A percentile compares a stretch with the other conserved stretches of the same genome.
Evolutionary conservation across 2,113 vertebrate genomes (phyloP).

Genomic region (Gnathonemus longibarbis): DNA sequence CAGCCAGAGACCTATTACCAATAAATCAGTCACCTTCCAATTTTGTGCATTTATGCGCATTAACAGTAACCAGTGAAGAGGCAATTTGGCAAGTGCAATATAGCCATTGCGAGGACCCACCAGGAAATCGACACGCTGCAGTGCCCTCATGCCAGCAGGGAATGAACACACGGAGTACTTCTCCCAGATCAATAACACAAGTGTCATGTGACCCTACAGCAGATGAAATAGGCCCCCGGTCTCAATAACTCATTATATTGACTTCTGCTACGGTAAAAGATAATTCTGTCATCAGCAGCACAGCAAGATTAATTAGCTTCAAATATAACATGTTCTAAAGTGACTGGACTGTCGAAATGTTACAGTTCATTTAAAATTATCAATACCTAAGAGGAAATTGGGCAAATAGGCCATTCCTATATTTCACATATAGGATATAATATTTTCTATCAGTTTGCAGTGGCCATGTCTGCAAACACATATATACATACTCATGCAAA

Average conservation of each 20-base stretch:
- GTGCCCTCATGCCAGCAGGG: neutral
- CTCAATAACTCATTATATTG: neutral
- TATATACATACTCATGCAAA: neutral
- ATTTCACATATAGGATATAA: neutral
- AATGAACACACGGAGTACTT: neutral
- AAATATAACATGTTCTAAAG: neutral
- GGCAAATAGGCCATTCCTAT: neutral
- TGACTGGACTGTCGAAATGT: neutral
- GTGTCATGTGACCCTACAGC: neutral
- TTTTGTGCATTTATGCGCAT: neutral
- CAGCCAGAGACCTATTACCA: neutral
- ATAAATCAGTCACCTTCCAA: neutral
- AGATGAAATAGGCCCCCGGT: neutral
- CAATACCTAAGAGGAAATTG: neutral
- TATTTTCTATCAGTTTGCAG: neutral
- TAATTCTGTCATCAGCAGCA: neutral
- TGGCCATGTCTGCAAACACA: neutral
- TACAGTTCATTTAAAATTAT: neutral
- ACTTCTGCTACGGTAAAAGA: neutral
- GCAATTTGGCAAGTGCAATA: neutral
- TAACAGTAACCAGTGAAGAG: neutral
- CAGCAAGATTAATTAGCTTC: neutral
- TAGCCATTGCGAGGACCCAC: neutral
- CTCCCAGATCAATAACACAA: neutral
- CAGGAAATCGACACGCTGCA: neutral